Base-by-base conservation (phyloP, 2,888 invertebrate genomes). In the Harpagoxenus sublaevis region DNA sequence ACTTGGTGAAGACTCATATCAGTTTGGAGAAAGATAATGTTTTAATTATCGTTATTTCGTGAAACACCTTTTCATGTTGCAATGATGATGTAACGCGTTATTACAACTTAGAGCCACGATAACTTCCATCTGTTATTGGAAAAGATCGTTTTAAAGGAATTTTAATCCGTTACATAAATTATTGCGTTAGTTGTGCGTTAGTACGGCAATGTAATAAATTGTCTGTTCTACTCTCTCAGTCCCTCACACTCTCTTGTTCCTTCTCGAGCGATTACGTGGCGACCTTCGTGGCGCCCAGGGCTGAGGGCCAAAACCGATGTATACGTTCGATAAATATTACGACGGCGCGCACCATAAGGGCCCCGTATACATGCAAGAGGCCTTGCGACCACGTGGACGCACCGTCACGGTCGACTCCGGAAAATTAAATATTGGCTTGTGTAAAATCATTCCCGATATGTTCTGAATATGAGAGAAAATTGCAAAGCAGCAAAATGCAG, bases 231-330 rank as follows among this genome's bases (percentile, higher is more conserved):
- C 28, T 71, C 73, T 83, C 53, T n/a, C 51, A 42, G 42, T 62
- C n/a, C 45, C 45, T 53, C 71, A 39, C 45, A 60, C 83, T 83
- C 83, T 84, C 82, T 84, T 63, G 74, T 79, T 82, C 65, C 77
- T 63, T 84, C 23, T 60, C 74, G 87, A 87, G 68, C 86, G 86
- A 89, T 92, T 92, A 91, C 91, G 91, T 88, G 90, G 91, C 88
- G 93, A 89, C 94, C 93, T 94, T 94, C 92, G 88, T 83, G 74
- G 77, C 88, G 86, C 90, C 92, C 93, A 92, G 92, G 93, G 92
- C 92, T 92, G 93, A 94, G 93, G 94, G 94, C 94, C 94, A 93
- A 94, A 94, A 93, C 88, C 84, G 92, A 91, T 90, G 73, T 88
- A 89, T 89, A 88, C 88, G 89, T 87, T 89, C 91, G 86, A 92